Evolutionary conservation across 2,888 invertebrate genomes (phyloP).

Genomic region (Leucophora obtusa): DNA sequence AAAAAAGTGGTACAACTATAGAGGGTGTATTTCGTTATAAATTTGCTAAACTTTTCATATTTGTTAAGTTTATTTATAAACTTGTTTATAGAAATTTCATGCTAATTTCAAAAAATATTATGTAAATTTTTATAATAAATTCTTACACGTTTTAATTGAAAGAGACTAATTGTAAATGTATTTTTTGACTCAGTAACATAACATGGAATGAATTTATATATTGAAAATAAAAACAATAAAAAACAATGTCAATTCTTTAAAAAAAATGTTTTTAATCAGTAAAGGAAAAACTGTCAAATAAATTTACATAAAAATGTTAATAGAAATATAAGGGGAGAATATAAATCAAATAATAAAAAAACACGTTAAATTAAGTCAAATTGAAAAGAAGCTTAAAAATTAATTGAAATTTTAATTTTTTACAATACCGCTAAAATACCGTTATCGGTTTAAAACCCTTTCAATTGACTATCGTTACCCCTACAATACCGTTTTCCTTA

Average conservation of each 20-base stretch:
- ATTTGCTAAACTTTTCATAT: neutral
- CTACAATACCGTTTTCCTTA: too few relatives aligned
- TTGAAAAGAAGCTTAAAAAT: too few relatives aligned
- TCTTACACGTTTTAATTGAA: slow-evolving; percentile 41
- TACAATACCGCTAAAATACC: too few relatives aligned
- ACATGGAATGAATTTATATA: slow-evolving; percentile 49
- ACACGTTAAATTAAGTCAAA: neutral
- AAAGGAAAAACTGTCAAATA: slow-evolving; percentile 11
- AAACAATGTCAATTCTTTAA: neutral
- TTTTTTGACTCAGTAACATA: neutral
- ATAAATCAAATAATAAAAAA: neutral
- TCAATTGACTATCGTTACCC: too few relatives aligned
- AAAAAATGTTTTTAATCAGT: neutral
- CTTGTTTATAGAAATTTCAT: slow-evolving; percentile 41
- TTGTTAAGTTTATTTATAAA: slow-evolving; percentile 30
- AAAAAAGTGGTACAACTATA: too few relatives aligned
- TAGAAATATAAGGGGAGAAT: slow-evolving; percentile 7
- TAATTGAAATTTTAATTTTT: too few relatives aligned
- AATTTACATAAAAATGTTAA: slow-evolving; percentile 45
- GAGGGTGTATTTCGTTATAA: too few relatives aligned
- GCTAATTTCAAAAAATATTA: slow-evolving; percentile 33
- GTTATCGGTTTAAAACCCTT: too few relatives aligned
- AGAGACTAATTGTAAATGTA: slow-evolving; percentile 44
- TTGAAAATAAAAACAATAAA: slow-evolving; percentile 16
- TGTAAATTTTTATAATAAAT: slow-evolving; percentile 44